A percentile compares a stretch with the other conserved stretches of the same genome.
phyloP scores from a whole-genome alignment of 2,797 vertebrate species.

The Sylvilagus floridanus region DNA sequence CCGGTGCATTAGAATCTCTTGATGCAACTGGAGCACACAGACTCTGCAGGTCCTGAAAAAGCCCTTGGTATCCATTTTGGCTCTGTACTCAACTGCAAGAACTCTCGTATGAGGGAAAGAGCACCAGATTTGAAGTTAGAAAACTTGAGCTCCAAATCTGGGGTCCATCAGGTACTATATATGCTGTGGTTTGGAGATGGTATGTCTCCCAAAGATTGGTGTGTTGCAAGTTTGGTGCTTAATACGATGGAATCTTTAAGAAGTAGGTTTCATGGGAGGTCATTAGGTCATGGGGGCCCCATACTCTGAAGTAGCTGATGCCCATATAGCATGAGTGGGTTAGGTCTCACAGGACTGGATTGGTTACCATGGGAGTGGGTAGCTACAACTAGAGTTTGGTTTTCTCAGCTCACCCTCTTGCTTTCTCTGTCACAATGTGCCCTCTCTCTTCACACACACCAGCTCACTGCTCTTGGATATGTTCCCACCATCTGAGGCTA shows the following conservation, averaged over 20 bases:
- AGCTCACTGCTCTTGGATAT: not conserved
- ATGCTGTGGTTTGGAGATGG: not conserved
- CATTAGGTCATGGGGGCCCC: not conserved
- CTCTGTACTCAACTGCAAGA: not conserved
- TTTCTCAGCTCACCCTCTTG: not conserved
- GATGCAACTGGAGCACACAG: not conserved
- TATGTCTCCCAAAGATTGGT: not conserved
- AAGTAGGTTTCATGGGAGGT: not conserved
- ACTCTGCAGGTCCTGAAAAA: not conserved
- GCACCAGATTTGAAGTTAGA: not conserved
- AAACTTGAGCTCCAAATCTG: not conserved
- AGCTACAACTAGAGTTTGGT: not conserved
- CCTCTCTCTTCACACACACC: not conserved
- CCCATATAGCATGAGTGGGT: not conserved
- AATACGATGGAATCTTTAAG: not conserved
- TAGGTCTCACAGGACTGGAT: not conserved
- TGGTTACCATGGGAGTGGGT: not conserved
- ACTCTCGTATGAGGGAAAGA: not conserved
- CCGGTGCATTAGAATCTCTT: not conserved
- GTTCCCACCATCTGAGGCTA: not conserved
- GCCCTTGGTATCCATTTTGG: not conserved
- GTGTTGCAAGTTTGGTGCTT: not conserved
- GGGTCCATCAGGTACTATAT: not conserved
- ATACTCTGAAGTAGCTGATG: not conserved
- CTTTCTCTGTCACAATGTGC: too few relatives aligned